Percentiles rank a stretch among this genome's conserved stretches.
Evolutionary conservation across 2,797 vertebrate genomes (phyloP).

Genomic region (Delichon dasypus): DNA sequence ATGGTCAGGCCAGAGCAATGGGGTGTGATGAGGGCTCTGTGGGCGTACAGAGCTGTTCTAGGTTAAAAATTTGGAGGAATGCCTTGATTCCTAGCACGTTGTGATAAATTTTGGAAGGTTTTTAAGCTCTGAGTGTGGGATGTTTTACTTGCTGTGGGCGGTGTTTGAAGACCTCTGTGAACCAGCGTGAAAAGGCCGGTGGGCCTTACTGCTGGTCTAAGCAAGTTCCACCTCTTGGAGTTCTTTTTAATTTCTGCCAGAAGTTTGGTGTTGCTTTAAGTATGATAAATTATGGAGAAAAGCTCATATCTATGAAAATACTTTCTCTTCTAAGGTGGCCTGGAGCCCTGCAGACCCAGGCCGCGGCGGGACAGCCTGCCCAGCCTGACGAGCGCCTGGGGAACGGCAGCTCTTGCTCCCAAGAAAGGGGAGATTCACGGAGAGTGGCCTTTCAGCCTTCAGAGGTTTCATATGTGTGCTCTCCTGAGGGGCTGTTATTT

Average conservation of each 20-base stretch:
- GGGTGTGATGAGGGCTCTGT: not conserved
- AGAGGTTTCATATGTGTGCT: conserved; percentile 36
- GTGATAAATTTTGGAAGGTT: not conserved
- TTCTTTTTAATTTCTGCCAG: not conserved
- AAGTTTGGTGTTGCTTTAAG: not conserved
- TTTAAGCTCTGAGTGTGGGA: not conserved
- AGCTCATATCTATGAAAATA: not conserved
- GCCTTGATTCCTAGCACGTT: not conserved
- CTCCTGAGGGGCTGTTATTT: conserved; percentile 50
- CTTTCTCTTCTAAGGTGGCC: not conserved
- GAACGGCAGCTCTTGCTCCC: not conserved
- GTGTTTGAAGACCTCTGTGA: not conserved
- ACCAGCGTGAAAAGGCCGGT: rapidly evolving
- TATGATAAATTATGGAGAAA: not conserved
- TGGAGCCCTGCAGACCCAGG: not conserved
- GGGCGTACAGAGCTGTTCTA: not conserved
- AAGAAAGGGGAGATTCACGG: not conserved
- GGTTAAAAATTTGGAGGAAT: not conserved
- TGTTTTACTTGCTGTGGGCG: not conserved
- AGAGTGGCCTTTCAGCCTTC: conserved; percentile 50
- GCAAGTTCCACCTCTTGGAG: not conserved
- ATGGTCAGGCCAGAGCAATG: rapidly evolving
- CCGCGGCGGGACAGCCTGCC: not conserved
- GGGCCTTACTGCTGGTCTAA: not conserved
- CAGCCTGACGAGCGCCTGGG: not conserved